These are phyloP conservation scores for Oxycera nigricornis DNA, from an alignment of 2,888 invertebrate species.

Conservation along the genomic window DNA sequence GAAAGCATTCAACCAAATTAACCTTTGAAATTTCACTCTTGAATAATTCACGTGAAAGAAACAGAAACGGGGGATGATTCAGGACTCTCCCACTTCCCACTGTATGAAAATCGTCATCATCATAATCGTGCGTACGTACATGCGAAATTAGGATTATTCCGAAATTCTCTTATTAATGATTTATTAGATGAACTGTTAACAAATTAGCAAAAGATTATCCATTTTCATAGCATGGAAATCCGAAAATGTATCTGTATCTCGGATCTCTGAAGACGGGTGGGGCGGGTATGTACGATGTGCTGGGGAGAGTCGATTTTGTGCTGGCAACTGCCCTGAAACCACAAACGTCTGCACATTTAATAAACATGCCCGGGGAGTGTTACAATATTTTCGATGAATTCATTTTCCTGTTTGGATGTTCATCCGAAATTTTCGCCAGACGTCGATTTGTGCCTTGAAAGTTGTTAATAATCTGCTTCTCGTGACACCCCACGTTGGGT, in stretches of 20 bases:
- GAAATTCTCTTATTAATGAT: slow-evolving; percentile 17
- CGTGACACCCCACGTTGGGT: too few species aligned
- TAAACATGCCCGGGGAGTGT: background rate
- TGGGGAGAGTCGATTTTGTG: too few species aligned
- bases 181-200: slow-evolving; percentile 33
- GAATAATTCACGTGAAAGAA: background rate
- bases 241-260: background rate
- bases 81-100: background rate
- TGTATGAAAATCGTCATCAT: background rate
- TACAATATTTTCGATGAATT: slow-evolving; percentile 1
- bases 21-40: background rate
- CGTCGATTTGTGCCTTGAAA: too few species aligned
- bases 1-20: background rate
- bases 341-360: slow-evolving; percentile 14
- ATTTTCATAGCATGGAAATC: slow-evolving; percentile 5
- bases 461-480: too few species aligned
- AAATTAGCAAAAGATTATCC: slow-evolving; percentile 16
- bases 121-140: background rate
- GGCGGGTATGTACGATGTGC: too few species aligned
- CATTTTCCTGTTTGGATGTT: background rate
- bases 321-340: too few species aligned
- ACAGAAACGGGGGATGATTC: background rate
- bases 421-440: background rate
- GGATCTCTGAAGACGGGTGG: too few species aligned
- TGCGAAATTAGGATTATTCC: background rate